Evolutionary conservation across 2,888 invertebrate species (phyloP).

Genomic region (Sphecodes monilicornis): DNA sequence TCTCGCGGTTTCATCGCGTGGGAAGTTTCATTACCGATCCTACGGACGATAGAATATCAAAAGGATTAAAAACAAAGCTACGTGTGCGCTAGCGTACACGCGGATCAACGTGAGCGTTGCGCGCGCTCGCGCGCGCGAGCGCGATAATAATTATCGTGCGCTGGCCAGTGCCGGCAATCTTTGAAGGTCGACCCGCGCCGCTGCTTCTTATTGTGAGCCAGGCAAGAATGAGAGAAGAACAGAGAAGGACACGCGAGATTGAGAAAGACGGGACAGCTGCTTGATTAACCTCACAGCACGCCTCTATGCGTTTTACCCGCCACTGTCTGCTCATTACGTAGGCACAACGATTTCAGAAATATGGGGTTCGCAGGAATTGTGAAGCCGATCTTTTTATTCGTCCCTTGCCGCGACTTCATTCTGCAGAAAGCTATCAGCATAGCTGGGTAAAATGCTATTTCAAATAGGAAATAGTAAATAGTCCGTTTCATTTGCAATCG

Average conservation of each 20-base stretch:
- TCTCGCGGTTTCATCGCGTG: conserved; percentile 9
- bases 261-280: conserved; percentile 39
- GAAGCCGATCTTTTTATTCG: conserved; percentile 21
- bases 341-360: conserved; percentile 66
- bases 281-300: conserved; percentile 68
- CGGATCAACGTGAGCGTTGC: conserved; percentile 43
- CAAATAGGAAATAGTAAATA: background rate
- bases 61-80: conserved; percentile 16
- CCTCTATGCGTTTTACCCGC: conserved; percentile 60
- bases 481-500: background rate
- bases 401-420: background rate
- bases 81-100: conserved; percentile 21
- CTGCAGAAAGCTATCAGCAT: background rate
- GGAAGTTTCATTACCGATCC: conserved; percentile 14
- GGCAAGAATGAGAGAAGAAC: conserved; percentile 29
- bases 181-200: conserved; percentile 78
- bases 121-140: conserved; percentile 42
- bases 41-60: background rate
- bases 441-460: background rate
- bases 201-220: conserved; percentile 77
- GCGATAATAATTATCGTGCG: conserved; percentile 73
- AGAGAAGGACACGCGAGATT: conserved; percentile 9
- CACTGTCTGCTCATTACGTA: conserved; percentile 64
- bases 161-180: conserved; percentile 74
- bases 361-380: conserved; percentile 46